phyloP scores from a whole-genome alignment of 1,140 invertebrate genomes.

The Hormaphis cornu region DNA sequence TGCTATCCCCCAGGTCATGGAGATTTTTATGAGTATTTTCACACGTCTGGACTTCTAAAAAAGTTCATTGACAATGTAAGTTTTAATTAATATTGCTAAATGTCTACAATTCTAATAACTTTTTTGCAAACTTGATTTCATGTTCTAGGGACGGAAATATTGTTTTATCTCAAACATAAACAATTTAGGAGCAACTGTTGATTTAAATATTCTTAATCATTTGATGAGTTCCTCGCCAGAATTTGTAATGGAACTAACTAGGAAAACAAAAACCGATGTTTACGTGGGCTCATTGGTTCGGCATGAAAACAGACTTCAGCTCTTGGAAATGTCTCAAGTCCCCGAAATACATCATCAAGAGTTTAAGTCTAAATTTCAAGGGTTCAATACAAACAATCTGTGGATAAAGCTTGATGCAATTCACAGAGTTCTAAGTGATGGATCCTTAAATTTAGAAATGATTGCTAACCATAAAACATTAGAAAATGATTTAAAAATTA shows the following conservation, averaged over 20 bases:
- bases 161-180: constrained; percentile 99
- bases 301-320: constrained; percentile 86
- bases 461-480: constrained; percentile 93
- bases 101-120: not conserved
- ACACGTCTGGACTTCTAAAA: constrained; percentile 83
- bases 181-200: constrained; percentile 97
- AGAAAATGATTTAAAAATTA: constrained; percentile 82
- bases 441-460: constrained; percentile 88
- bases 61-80: constrained; percentile 69
- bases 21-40: constrained; percentile 95
- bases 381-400: constrained; percentile 99
- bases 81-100: no score
- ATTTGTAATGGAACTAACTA: constrained; percentile 99
- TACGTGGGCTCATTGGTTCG: constrained; percentile 98
- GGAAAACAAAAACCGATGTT: constrained; percentile 97
- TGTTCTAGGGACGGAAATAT: constrained; percentile 69
- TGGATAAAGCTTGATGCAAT: constrained; percentile 92
- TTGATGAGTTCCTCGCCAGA: constrained; percentile 63
- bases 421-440: constrained; percentile 68
- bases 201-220: constrained; percentile 86
- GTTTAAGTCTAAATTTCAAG: constrained; percentile 98
- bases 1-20: constrained; percentile 99
- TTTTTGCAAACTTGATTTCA: no score
- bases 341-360: constrained; percentile 95
- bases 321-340: constrained; percentile 98